Evolutionary conservation across 2,113 vertebrate genomes (phyloP).

Genomic region (Rhynchomys soricoides): DNA sequence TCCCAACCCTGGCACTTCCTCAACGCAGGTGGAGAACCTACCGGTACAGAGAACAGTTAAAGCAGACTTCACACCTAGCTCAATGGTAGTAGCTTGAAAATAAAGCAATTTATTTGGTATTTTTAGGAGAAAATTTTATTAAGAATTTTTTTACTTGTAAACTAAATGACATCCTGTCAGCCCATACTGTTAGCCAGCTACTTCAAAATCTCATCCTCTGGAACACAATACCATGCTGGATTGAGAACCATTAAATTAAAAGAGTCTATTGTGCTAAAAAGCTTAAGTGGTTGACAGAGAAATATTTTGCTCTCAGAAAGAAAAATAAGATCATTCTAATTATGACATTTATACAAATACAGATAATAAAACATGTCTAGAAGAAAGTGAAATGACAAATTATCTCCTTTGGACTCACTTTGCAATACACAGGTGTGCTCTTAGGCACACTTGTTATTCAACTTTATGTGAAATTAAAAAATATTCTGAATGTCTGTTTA

Average conservation of each 20-base stretch:
- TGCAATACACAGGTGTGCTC: neutral
- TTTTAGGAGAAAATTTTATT: neutral
- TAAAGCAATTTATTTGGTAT: slow-evolving; percentile 4
- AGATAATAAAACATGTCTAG: neutral
- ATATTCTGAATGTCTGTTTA: neutral
- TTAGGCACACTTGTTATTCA: neutral
- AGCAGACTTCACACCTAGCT: neutral
- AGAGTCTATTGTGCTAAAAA: neutral
- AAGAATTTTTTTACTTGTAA: neutral
- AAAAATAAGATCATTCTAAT: slow-evolving; percentile 8
- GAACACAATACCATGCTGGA: neutral
- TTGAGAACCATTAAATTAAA: neutral
- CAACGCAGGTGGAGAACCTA: neutral
- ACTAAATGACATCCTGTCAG: neutral
- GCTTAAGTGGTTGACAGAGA: neutral
- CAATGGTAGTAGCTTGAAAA: slow-evolving; percentile 15
- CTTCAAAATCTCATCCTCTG: neutral
- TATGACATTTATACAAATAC: neutral
- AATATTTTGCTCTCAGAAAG: neutral
- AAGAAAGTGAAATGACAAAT: slow-evolving; percentile 5
- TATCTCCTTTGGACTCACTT: slow-evolving; percentile 18
- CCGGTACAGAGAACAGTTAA: neutral
- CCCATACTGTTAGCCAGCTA: neutral
- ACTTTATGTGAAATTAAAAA: neutral
- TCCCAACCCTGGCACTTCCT: neutral